These are phyloP conservation scores for Catostomus latipinnis DNA, from an alignment of 2,797 vertebrate species.

Conservation along the genomic window DNA sequence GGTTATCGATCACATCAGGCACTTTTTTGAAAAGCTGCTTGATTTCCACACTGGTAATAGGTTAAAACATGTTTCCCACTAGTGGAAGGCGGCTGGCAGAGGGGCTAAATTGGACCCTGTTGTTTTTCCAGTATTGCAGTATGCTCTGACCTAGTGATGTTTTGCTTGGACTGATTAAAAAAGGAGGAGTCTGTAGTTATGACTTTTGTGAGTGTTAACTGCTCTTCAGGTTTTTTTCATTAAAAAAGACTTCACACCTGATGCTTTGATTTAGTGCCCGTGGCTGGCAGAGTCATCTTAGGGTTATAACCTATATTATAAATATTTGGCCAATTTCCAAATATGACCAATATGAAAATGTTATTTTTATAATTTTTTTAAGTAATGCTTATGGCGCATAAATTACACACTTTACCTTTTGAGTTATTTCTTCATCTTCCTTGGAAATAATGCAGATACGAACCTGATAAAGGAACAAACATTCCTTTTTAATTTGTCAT, in stretches of 20 bases:
- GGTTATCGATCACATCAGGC: conserved; percentile 7
- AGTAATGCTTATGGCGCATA: no score
- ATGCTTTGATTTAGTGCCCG: neutral
- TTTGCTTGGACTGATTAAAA: neutral
- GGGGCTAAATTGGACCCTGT: neutral
- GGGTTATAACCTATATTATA: neutral
- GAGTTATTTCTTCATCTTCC: no score
- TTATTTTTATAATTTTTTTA: no score
- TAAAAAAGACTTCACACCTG: neutral
- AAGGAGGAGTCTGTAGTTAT: neutral
- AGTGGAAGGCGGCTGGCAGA: neutral
- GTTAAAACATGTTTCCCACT: neutral
- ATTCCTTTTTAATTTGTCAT: no score
- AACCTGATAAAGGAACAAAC: no score
- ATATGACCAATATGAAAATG: no score
- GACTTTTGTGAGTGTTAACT: neutral
- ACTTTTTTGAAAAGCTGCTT: neutral
- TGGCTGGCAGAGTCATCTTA: neutral
- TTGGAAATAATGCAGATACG: no score
- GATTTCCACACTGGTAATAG: neutral
- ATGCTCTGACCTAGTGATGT: neutral
- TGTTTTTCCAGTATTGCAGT: neutral
- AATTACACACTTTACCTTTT: no score
- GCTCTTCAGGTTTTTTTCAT: neutral
- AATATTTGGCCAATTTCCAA: no score